Conservation (phyloP, 2,113 vertebrate species). For the Egretta garzetta region DNA sequence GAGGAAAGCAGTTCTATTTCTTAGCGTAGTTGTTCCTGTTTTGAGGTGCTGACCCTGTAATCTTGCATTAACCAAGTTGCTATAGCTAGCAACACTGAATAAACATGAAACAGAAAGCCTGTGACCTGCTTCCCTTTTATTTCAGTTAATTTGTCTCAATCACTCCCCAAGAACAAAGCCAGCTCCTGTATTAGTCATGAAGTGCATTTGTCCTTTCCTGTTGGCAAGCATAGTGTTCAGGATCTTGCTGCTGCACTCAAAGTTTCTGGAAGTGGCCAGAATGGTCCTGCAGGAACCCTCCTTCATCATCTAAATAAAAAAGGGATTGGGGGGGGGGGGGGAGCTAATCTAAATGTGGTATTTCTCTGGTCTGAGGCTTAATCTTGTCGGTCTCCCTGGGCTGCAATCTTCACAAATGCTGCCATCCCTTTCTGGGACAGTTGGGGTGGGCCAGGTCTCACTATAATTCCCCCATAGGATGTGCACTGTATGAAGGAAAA, state of each 20-base stretch:
- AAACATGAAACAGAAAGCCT: neutral
- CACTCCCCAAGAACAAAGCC: neutral
- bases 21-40: neutral
- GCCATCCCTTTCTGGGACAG: neutral
- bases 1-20: neutral
- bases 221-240: rapidly evolving
- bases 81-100: neutral
- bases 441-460: rapidly evolving
- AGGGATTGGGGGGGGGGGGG: neutral
- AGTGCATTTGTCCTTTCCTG: rapidly evolving
- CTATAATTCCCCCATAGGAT: neutral
- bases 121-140: conserved; percentile 24
- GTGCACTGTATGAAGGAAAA: neutral
- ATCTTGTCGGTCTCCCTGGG: neutral
- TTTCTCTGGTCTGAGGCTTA: neutral
- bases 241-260: neutral
- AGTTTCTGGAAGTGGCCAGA: neutral
- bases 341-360: neutral
- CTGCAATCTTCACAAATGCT: neutral
- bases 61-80: neutral
- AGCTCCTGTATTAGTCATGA: neutral
- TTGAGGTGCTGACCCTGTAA: neutral
- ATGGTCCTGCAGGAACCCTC: neutral
- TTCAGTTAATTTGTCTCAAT: neutral
- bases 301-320: neutral